Conservation (phyloP, 2,113 vertebrate genomes). For the Antechinus flavipes region DNA sequence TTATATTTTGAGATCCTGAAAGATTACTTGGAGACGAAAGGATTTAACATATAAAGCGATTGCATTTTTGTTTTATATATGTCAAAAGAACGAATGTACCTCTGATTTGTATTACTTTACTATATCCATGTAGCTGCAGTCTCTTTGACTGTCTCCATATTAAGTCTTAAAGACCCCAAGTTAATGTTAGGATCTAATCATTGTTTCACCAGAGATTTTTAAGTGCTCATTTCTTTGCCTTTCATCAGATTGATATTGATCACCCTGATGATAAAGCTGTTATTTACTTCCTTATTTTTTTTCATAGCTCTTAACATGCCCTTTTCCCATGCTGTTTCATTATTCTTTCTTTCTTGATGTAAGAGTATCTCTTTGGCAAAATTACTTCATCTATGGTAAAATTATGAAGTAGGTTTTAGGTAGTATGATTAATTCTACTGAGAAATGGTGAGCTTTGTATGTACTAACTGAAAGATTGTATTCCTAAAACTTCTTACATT, state of each 20-base stretch:
- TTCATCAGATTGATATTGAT: neutral
- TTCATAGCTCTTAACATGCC: slow-evolving; percentile 15
- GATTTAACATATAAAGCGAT: slow-evolving; percentile 39
- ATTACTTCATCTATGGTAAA: slow-evolving; percentile 46
- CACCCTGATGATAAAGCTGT: neutral
- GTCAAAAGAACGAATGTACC: slow-evolving; percentile 33
- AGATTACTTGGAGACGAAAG: slow-evolving; percentile 14
- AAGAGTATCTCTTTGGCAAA: neutral
- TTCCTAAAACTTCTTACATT: slow-evolving; percentile 20
- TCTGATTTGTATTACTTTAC: neutral
- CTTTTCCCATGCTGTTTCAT: slow-evolving; percentile 1
- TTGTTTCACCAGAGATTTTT: neutral
- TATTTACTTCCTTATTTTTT: slow-evolving; percentile 15
- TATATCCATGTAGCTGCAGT: neutral
- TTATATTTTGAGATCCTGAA: slow-evolving; percentile 26
- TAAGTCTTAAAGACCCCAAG: neutral
- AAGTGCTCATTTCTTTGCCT: neutral
- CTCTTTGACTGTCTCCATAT: neutral
- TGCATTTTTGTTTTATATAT: slow-evolving; percentile 46
- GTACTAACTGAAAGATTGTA: neutral
- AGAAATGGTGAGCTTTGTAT: slow-evolving; percentile 42
- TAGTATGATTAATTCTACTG: slow-evolving; percentile 50
- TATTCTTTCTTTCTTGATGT: neutral
- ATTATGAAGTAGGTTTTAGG: slow-evolving; percentile 22
- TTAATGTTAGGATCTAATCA: slow-evolving; percentile 20